These are phyloP conservation scores for Sarcophaga rosellei DNA, from an alignment of 2,888 invertebrate genomes.

Conservation along the genomic window DNA sequence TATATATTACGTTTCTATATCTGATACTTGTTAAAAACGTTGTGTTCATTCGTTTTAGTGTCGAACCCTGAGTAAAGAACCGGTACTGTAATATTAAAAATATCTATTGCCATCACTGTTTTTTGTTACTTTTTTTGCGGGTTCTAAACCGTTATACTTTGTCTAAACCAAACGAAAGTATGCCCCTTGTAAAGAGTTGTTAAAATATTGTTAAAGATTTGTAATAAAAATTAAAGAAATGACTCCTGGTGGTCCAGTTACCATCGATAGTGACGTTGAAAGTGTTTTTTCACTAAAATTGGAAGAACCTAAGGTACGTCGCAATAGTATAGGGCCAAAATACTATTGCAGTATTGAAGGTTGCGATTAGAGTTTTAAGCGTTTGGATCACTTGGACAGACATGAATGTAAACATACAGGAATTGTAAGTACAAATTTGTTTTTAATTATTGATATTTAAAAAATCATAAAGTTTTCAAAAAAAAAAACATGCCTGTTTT, in stretches of 20 bases:
- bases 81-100: no score
- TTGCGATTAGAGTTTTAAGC: constrained; percentile 82
- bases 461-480: constrained; percentile 77
- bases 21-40: no score
- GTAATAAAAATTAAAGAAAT: constrained; percentile 67
- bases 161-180: constrained; percentile 1
- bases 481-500: constrained; percentile 84
- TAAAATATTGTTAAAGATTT: neutral
- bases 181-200: neutral
- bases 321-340: constrained; percentile 74
- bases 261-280: constrained; percentile 79
- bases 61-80: no score
- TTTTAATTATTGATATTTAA: constrained; percentile 62
- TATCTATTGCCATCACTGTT: constrained; percentile 22
- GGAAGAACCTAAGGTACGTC: constrained; percentile 58
- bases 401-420: constrained; percentile 84
- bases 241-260: constrained; percentile 72
- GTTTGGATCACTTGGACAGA: constrained; percentile 83
- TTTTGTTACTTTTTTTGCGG: neutral
- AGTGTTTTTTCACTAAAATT: constrained; percentile 73
- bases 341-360: constrained; percentile 81
- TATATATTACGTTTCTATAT: no score
- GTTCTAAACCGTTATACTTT: constrained; percentile 9
- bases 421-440: constrained; percentile 81
- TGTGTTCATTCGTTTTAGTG: no score